These are phyloP conservation scores for Kradibia gibbosae DNA, from an alignment of 1,140 invertebrate genomes.

Conservation along the genomic window DNA sequence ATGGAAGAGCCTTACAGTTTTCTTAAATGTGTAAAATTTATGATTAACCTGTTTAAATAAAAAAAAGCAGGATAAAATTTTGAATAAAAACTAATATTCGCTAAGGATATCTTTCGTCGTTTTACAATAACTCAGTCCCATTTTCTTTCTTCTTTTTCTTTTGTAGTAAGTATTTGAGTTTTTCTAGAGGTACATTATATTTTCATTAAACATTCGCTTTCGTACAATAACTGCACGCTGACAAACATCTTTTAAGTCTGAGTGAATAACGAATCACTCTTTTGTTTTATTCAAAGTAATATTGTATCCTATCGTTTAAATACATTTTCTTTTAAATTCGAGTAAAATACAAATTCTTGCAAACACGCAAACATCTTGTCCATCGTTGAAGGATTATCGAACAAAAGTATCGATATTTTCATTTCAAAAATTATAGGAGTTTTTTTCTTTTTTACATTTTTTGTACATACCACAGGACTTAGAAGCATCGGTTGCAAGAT, in stretches of 20 bases:
- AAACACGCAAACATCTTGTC: constrained; percentile 19
- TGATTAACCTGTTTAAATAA: constrained; percentile 40
- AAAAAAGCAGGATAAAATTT: constrained; percentile 47
- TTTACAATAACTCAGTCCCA: constrained; percentile 48
- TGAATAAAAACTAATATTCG: constrained; percentile 48
- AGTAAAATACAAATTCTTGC: constrained; percentile 36
- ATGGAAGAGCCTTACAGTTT: constrained; percentile 35
- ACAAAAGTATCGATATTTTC: constrained; percentile 45
- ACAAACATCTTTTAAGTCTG: constrained; percentile 43
- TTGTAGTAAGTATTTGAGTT: constrained; percentile 26
- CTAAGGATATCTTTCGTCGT: constrained; percentile 34
- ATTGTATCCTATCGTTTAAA: constrained; percentile 16
- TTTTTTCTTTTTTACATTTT: constrained; percentile 43
- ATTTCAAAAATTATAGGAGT: constrained; percentile 39
- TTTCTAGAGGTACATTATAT: constrained; percentile 33
- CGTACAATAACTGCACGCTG: constrained; percentile 31
- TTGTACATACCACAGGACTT: constrained; percentile 36
- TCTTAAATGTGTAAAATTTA: constrained; percentile 39
- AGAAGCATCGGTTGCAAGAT: constrained; percentile 33
- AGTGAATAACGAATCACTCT: constrained; percentile 38
- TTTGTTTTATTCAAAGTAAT: constrained; percentile 17
- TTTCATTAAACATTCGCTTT: constrained; percentile 24
- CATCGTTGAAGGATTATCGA: constrained; percentile 42
- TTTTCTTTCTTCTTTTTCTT: constrained; percentile 13
- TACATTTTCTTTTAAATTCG: constrained; percentile 10